Percentiles rank a stretch among this genome's conserved stretches.
Conservation (phyloP, 1,140 invertebrate genomes). For the Drosophila fuyamai region DNA sequence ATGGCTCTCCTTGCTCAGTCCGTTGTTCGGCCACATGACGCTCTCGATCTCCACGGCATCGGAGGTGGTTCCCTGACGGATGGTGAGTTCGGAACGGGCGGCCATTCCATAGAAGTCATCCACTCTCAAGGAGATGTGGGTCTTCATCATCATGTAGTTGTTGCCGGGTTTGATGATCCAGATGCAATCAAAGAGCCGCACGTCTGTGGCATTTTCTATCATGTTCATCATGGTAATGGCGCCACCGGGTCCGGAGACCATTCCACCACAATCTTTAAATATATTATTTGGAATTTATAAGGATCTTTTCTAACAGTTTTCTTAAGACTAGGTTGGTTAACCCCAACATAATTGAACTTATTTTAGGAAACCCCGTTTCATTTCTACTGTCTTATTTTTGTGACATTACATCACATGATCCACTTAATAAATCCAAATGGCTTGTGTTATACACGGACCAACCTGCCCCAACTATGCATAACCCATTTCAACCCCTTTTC, state of each 20-base stretch:
- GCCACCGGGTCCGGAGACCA: conserved; percentile 90
- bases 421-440: not conserved
- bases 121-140: conserved; percentile 89
- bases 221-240: conserved; percentile 93
- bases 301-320: too few relatives aligned
- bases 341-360: too few relatives aligned
- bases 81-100: conserved; percentile 87
- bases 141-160: conserved; percentile 88
- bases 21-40: conserved; percentile 86
- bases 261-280: conserved; percentile 88
- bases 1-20: conserved; percentile 86
- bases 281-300: too few relatives aligned
- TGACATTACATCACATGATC: not conserved
- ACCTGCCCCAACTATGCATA: conserved; percentile 29
- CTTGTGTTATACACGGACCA: not conserved
- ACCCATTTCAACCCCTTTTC: conserved; percentile 6
- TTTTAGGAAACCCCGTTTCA: too few relatives aligned
- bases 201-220: conserved; percentile 87
- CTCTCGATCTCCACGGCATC: conserved; percentile 87
- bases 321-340: too few relatives aligned
- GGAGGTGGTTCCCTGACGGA: conserved; percentile 89
- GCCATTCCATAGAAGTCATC: conserved; percentile 88
- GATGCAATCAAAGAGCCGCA: conserved; percentile 88
- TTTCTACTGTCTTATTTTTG: not conserved
- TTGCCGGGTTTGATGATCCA: conserved; percentile 90